Evolutionary conservation across 2,113 vertebrate species (phyloP).

Genomic region (Ictidomys tridecemlineatus): DNA sequence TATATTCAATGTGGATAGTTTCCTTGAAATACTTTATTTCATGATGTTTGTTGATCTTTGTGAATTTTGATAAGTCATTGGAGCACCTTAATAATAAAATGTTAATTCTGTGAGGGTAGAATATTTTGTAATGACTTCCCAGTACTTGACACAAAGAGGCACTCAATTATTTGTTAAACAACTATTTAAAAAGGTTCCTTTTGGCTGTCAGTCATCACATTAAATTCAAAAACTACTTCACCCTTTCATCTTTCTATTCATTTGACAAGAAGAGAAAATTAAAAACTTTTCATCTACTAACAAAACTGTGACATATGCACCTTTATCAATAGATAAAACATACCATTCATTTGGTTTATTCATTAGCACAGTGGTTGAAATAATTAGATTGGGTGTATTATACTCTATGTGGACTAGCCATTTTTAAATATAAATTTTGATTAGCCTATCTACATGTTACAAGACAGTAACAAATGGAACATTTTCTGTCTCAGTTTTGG

Average conservation of each 20-base stretch:
- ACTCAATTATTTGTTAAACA: neutral
- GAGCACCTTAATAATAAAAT: neutral
- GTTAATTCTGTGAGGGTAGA: neutral
- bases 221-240: neutral
- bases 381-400: neutral
- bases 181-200: neutral
- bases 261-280: slow-evolving; percentile 16
- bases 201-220: neutral
- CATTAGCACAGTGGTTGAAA: neutral
- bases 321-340: neutral
- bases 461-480: neutral
- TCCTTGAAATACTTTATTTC: neutral
- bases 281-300: neutral
- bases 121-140: neutral
- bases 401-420: neutral
- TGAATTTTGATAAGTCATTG: neutral
- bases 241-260: neutral
- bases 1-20: neutral
- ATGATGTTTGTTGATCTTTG: neutral
- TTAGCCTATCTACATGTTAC: neutral
- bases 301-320: neutral
- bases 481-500: neutral
- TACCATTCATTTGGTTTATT: neutral
- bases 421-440: neutral
- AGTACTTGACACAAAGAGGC: neutral